phyloP scores from a whole-genome alignment of 2,113 vertebrate genomes.

The Python bivittatus region DNA sequence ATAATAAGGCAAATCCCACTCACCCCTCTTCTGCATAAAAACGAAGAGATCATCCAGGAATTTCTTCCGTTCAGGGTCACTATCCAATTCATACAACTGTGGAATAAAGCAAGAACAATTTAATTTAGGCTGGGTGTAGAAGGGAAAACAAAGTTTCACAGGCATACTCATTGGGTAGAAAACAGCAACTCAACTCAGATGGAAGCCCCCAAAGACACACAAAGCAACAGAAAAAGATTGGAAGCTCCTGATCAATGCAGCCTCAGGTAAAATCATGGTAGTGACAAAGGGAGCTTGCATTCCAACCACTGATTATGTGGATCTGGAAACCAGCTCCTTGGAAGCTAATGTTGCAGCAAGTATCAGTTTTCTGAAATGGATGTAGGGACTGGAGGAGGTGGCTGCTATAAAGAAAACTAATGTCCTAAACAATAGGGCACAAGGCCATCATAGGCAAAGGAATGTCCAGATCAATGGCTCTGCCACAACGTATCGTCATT shows the following conservation, averaged over 20 bases:
- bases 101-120: background rate
- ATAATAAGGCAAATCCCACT: constrained; percentile 34
- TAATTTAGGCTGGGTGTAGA: background rate
- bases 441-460: background rate
- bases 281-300: background rate
- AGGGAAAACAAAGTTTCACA: rapidly evolving
- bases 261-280: rapidly evolving
- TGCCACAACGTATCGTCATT: background rate
- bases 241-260: rapidly evolving
- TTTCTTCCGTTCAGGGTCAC: constrained; percentile 90
- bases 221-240: background rate
- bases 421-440: background rate
- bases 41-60: constrained; percentile 95
- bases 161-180: background rate
- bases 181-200: background rate
- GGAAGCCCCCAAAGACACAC: background rate
- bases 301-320: background rate
- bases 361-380: background rate
- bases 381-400: background rate
- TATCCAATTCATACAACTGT: constrained; percentile 95
- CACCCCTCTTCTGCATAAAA: constrained; percentile 98
- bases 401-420: background rate
- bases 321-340: rapidly evolving
- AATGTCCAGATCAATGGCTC: too few relatives aligned
- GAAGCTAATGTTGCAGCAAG: background rate